These are phyloP conservation scores for Pantherophis vulpinus DNA, from an alignment of 2,797 vertebrate species.

Conservation along the genomic window DNA sequence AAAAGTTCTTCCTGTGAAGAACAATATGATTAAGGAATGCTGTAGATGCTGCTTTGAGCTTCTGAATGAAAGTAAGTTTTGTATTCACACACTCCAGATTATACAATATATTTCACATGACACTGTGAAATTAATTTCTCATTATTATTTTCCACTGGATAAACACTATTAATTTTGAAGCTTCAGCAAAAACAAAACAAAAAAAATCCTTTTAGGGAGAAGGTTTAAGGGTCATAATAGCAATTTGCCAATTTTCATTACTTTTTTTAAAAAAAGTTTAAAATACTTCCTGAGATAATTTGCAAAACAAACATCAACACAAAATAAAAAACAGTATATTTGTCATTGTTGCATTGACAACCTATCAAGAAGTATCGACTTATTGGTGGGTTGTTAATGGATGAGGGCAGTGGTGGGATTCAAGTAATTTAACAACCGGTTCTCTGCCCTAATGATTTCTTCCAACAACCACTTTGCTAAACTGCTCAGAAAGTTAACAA, in stretches of 20 bases:
- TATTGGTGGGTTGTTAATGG: neutral
- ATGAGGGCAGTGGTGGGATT: neutral
- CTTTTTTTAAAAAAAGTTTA: neutral
- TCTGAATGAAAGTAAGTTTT: neutral
- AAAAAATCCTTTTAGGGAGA: neutral
- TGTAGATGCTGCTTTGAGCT: neutral
- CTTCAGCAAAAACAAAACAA: neutral
- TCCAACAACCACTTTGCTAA: too few species aligned
- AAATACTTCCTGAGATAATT: neutral
- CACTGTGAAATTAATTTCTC: neutral
- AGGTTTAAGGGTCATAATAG: neutral
- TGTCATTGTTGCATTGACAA: neutral
- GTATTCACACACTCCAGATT: neutral
- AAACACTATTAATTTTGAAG: neutral
- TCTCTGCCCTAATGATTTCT: too few species aligned
- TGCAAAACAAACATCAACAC: neutral
- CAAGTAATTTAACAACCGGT: too few species aligned
- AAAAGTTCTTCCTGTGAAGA: constrained; percentile 4
- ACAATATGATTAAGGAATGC: neutral
- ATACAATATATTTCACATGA: neutral
- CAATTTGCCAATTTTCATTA: neutral
- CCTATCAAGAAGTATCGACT: neutral
- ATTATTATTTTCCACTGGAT: neutral
- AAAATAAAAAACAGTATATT: neutral
- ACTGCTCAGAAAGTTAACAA: too few species aligned